Evolutionary conservation across 2,797 vertebrate species (phyloP).

Genomic region (Lithobates sylvaticus): DNA sequence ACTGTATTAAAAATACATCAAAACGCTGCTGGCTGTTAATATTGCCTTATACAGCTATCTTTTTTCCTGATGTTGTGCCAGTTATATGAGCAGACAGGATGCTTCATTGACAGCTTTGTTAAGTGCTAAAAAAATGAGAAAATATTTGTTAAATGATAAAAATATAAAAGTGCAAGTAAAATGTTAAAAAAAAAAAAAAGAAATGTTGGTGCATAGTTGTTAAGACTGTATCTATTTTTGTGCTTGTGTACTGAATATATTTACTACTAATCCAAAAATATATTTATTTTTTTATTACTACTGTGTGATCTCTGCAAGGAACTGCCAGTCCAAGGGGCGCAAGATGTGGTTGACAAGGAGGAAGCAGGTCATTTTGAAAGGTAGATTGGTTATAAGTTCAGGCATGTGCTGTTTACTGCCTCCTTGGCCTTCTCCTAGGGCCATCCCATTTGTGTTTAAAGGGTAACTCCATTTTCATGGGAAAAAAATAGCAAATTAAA

Average conservation of each 20-base stretch:
- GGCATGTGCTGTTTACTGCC: too few relatives aligned
- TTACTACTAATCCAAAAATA: too few relatives aligned
- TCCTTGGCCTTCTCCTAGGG: too few relatives aligned
- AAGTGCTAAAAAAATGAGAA: not conserved
- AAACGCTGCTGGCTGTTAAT: conserved; percentile 1
- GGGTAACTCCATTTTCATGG: too few relatives aligned
- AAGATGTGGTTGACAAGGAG: too few relatives aligned
- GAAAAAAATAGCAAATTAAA: too few relatives aligned
- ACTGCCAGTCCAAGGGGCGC: too few relatives aligned
- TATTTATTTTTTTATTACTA: not conserved
- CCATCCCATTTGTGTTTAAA: too few relatives aligned
- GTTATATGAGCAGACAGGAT: not conserved
- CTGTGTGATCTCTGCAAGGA: not conserved
- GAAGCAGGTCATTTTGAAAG: too few relatives aligned
- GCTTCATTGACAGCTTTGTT: not conserved
- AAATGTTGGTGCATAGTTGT: too few relatives aligned
- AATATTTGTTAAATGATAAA: not conserved
- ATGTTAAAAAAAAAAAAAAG: not conserved
- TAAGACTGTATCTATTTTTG: not conserved
- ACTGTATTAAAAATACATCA: conserved; percentile 38
- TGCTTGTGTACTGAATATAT: not conserved
- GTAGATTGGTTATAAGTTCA: too few relatives aligned
- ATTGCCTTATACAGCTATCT: not conserved
- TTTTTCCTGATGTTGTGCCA: not conserved
- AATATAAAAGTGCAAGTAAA: not conserved